These are phyloP conservation scores for Nematolebias whitei DNA, from an alignment of 2,113 vertebrate species.

Conservation along the genomic window DNA sequence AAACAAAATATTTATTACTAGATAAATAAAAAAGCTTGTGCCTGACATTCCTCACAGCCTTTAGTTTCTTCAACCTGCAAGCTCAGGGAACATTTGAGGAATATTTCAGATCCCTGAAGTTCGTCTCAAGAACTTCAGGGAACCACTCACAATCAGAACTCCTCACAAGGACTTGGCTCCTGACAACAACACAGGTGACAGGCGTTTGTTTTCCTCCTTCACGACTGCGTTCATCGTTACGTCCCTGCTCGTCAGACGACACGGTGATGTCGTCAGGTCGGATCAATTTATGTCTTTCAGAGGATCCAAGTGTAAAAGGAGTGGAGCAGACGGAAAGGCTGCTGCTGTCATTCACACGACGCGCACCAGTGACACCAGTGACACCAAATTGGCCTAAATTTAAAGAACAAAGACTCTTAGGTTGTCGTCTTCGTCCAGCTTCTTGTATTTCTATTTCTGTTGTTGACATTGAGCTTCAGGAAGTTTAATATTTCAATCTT, in stretches of 20 bases:
- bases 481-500: not conserved
- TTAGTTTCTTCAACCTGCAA: too few relatives aligned
- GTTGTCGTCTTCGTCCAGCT: not conserved
- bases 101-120: conserved; percentile 57
- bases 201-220: conserved; percentile 27
- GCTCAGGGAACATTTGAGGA: conserved; percentile 7
- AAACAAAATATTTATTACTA: too few relatives aligned
- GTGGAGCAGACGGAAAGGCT: conserved; percentile 9
- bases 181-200: conserved; percentile 50
- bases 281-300: conserved; percentile 43
- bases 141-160: conserved; percentile 44
- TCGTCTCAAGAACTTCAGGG: conserved; percentile 32
- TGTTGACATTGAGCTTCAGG: too few relatives aligned
- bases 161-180: conserved; percentile 12
- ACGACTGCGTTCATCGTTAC: conserved; percentile 3
- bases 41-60: conserved; percentile 17
- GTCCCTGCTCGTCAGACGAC: conserved; percentile 15
- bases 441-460: not conserved
- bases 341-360: conserved; percentile 34
- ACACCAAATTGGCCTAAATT: conserved; percentile 56
- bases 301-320: conserved; percentile 37
- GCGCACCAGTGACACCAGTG: too few relatives aligned
- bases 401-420: conserved; percentile 32
- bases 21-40: conserved; percentile 8
- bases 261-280: conserved; percentile 37